Base-by-base conservation (phyloP, 1,140 invertebrate species). In the Lasaia peninsularis region DNA sequence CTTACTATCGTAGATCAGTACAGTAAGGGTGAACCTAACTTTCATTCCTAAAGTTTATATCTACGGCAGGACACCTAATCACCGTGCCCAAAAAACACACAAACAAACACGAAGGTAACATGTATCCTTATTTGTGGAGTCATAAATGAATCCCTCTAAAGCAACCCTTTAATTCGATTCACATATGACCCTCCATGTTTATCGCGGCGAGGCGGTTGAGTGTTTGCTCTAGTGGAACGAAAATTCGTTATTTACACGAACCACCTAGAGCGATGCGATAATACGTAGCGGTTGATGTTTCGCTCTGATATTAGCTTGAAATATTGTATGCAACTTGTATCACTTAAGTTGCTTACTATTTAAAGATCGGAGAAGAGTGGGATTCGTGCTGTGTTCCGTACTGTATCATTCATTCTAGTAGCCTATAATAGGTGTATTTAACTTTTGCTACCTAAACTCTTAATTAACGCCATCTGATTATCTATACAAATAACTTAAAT, bases 151-250 rank as follows among this genome's bases (percentile, higher is more conserved):
- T 18, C 12, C 35, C 24, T 40, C 16, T 40, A 40, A 40, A 40
- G 35, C 16, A 40, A 40, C 35, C 35, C 35, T 40, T 40, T 40
- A 40, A 40, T 40, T 40, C 9, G 12, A 40, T 16, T 35, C 34
- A 4, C 1, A 14, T 35, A 40, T 16, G 35, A 40, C 35, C 35
- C 35, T 40, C 16, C 35, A 40, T 40, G 16, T 40, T 40, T 40
- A 40, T 40, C 35, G 35, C 9, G 14, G 35, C 35, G 14, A 7
- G 35, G 35, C 35, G 12, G 35, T 40, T 40, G 35, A 40, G 16
- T 40, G 16, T 40, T 40, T 40, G 14, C 35, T 40, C 35, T 40
- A 14, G 35, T 40, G 14, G 35, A 40, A 40, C 37, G 37, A 40
- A 40, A 40, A 40, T 40, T 18, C 37, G 37, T 40, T 40, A 40